A percentile compares a stretch with the other conserved stretches of the same genome.
Evolutionary conservation across 2,888 invertebrate species (phyloP).

Genomic region (Barypeithes pellucidus): DNA sequence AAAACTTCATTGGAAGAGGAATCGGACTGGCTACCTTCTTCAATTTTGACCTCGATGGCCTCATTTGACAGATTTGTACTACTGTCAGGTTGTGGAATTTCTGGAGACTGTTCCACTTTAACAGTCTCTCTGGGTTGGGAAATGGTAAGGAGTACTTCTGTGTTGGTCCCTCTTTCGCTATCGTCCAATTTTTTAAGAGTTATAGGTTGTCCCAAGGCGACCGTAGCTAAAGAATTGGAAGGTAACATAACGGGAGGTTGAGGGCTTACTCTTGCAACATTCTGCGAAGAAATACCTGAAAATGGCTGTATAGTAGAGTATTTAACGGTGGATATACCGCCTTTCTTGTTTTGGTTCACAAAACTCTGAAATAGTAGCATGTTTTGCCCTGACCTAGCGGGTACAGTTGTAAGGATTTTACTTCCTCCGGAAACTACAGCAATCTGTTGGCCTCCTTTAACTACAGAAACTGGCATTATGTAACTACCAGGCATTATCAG

Average conservation of each 20-base stretch:
- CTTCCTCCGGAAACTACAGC: slow-evolving; percentile 83
- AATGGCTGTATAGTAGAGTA: slow-evolving; percentile 70
- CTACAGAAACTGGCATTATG: slow-evolving; percentile 80
- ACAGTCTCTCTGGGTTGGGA: slow-evolving; percentile 64
- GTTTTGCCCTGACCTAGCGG: slow-evolving; percentile 74
- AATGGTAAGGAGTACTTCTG: slow-evolving; percentile 67
- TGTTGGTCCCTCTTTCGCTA: slow-evolving; percentile 62
- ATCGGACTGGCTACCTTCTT: slow-evolving; percentile 63
- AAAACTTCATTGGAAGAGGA: slow-evolving; percentile 58
- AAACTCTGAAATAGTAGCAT: slow-evolving; percentile 79
- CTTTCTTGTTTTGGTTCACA: slow-evolving; percentile 77
- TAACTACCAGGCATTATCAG: slow-evolving; percentile 83
- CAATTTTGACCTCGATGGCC: slow-evolving; percentile 63
- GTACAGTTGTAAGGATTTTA: slow-evolving; percentile 73
- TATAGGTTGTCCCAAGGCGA: slow-evolving; percentile 68
- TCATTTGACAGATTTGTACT: slow-evolving; percentile 62
- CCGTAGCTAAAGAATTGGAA: slow-evolving; percentile 67
- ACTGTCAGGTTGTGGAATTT: slow-evolving; percentile 63
- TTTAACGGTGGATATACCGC: slow-evolving; percentile 75
- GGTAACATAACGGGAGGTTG: slow-evolving; percentile 70
- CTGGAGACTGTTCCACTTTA: slow-evolving; percentile 39
- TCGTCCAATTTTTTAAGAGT: slow-evolving; percentile 69
- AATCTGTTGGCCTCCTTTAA: slow-evolving; percentile 82
- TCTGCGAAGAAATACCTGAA: slow-evolving; percentile 69
- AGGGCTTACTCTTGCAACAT: slow-evolving; percentile 68